A percentile compares a stretch with the other conserved stretches of the same genome.
These are phyloP conservation scores for Fabriciana adippe DNA, from an alignment of 2,888 invertebrate species.

Conservation along the genomic window DNA sequence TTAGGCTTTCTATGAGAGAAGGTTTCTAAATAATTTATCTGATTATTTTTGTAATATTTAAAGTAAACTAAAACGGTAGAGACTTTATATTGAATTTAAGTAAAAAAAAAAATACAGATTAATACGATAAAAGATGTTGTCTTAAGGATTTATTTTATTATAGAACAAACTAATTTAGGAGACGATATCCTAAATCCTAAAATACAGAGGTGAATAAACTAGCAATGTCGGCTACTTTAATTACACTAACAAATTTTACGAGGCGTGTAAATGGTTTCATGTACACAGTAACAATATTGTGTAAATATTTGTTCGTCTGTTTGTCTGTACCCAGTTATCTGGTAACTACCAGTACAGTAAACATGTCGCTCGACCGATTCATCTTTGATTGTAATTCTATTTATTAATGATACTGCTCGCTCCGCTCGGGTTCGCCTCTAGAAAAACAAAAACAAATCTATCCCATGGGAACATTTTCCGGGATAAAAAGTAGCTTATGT, in stretches of 20 bases:
- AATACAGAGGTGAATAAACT: constrained; percentile 33
- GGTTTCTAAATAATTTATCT: no score
- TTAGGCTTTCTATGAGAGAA: no score
- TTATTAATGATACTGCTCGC: neutral
- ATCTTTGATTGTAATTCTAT: constrained; percentile 17
- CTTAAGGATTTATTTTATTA: neutral
- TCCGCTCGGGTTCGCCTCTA: no score
- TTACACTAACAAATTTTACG: constrained; percentile 41
- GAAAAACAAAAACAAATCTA: no score
- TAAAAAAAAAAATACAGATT: no score
- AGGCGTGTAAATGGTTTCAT: constrained; percentile 38
- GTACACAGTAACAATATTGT: constrained; percentile 39
- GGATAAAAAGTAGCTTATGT: no score
- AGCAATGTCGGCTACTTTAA: constrained; percentile 37
- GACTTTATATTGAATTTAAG: no score
- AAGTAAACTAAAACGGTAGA: no score
- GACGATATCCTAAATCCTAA: constrained; percentile 11
- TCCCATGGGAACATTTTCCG: no score
- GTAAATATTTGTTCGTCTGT: constrained; percentile 48
- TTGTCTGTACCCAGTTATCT: constrained; percentile 39
- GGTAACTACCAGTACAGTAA: constrained; percentile 30
- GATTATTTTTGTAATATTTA: no score
- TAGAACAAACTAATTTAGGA: neutral
- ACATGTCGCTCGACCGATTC: constrained; percentile 24
- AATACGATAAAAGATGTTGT: no score